phyloP scores from a whole-genome alignment of 1,140 invertebrate genomes.

The Doryteuthis pealeii region DNA sequence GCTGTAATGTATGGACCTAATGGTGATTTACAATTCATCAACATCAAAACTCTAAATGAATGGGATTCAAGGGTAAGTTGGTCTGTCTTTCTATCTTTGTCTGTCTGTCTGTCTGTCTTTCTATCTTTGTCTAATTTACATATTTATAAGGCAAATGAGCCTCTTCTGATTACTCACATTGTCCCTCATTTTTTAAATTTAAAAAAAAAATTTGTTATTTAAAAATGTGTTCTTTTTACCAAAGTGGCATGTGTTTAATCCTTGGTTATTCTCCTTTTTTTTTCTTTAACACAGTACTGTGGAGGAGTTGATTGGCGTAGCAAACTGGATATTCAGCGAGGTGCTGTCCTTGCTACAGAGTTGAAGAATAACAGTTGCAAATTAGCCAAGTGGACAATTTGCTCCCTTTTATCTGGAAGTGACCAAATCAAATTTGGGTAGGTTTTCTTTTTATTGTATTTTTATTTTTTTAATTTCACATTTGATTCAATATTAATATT shows the following conservation, averaged over 20 bases:
- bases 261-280: too few species aligned
- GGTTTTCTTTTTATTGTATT: slow-evolving; percentile 31
- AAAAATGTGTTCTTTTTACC: too few species aligned
- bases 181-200: too few species aligned
- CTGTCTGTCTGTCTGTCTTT: too few species aligned
- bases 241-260: too few species aligned
- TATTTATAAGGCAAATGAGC: too few species aligned
- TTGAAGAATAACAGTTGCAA: slow-evolving; percentile 98
- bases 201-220: too few species aligned
- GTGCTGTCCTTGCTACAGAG: slow-evolving; percentile 97
- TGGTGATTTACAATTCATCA: slow-evolving; percentile 88
- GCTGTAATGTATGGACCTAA: slow-evolving; percentile 89
- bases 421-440: slow-evolving; percentile 97
- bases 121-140: slow-evolving; percentile 11
- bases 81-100: slow-evolving; percentile 10
- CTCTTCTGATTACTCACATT: too few species aligned
- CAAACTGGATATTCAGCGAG: slow-evolving; percentile 94
- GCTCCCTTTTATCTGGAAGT: slow-evolving; percentile 88
- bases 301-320: slow-evolving; percentile 98
- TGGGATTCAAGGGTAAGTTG: slow-evolving; percentile 87
- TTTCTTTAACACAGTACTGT: slow-evolving; percentile 65
- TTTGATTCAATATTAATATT: too few species aligned
- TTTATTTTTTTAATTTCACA: background rate
- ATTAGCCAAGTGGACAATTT: slow-evolving; percentile 97
- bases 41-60: slow-evolving; percentile 97